Percentiles rank a stretch among this genome's conserved stretches.
Conservation (phyloP, 92 coral and sea anemone species). For the Pocillopora grandis region DNA sequence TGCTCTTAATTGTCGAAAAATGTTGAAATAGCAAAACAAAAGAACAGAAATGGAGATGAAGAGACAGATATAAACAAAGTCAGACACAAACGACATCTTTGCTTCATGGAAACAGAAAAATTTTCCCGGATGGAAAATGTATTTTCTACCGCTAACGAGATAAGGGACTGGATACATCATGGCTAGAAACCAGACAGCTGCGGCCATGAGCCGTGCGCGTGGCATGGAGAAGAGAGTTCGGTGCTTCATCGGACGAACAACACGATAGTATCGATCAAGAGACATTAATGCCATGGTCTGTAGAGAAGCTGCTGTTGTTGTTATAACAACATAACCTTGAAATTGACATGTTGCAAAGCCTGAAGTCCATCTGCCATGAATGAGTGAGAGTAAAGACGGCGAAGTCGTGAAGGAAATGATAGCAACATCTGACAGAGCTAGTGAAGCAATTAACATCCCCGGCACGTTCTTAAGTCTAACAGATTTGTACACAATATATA, state of each 20-base stretch:
- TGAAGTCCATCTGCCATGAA: slow-evolving; percentile 44
- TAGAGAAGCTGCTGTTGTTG: slow-evolving; percentile 41
- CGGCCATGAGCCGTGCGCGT: slow-evolving; percentile 33
- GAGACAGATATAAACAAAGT: slow-evolving; percentile 10
- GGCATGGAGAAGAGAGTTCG: slow-evolving; percentile 42
- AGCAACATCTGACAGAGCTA: slow-evolving; percentile 46
- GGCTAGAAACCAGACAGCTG: slow-evolving; percentile 48
- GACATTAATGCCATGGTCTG: slow-evolving; percentile 51
- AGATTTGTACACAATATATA: slow-evolving; percentile 41
- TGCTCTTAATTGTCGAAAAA: slow-evolving; percentile 9
- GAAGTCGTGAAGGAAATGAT: slow-evolving; percentile 32
- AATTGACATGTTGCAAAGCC: slow-evolving; percentile 55
- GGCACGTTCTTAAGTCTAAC: slow-evolving; percentile 41
- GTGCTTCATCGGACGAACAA: slow-evolving; percentile 46
- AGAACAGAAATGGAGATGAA: slow-evolving; percentile 18
- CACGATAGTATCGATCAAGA: slow-evolving; percentile 44
- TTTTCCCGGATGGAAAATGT: slow-evolving; percentile 50
- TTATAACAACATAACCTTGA: slow-evolving; percentile 40
- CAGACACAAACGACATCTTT: not conserved
- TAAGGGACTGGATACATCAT: slow-evolving; percentile 37
- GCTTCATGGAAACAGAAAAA: slow-evolving; percentile 39
- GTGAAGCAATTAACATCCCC: slow-evolving; percentile 39
- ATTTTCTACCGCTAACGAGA: slow-evolving; percentile 26
- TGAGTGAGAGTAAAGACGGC: slow-evolving; percentile 28
- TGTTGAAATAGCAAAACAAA: slow-evolving; percentile 23